These are phyloP conservation scores for Sesia apiformis DNA, from an alignment of 2,888 invertebrate species.

Conservation along the genomic window DNA sequence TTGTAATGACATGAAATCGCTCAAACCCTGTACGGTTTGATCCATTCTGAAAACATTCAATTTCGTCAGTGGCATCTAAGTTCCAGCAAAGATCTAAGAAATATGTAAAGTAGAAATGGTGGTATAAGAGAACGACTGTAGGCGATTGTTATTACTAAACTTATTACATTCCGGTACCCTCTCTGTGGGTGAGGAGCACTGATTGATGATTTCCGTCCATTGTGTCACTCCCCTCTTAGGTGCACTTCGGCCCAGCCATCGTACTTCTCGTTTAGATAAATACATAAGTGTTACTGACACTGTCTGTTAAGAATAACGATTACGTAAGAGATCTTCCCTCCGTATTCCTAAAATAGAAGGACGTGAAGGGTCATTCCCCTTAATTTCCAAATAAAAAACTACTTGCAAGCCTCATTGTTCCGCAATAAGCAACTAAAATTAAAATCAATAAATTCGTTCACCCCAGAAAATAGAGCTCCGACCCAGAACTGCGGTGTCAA, in stretches of 20 bases:
- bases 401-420: no score
- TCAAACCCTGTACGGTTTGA: no score
- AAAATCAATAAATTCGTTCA: background rate
- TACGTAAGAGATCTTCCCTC: background rate
- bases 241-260: constrained; percentile 24
- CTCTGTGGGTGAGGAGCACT: constrained; percentile 41
- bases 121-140: no score
- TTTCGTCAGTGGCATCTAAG: no score
- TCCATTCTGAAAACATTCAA: no score
- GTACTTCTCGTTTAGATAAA: background rate
- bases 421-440: background rate
- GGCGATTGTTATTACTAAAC: background rate
- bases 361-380: background rate
- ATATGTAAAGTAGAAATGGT: no score
- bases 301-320: background rate
- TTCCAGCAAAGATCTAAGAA: no score
- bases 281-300: background rate
- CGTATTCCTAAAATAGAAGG: background rate
- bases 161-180: constrained; percentile 12
- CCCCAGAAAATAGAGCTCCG: constrained; percentile 13
- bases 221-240: constrained; percentile 42
- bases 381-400: no score
- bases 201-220: constrained; percentile 62
- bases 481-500: constrained; percentile 8
- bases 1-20: no score